phyloP scores from a whole-genome alignment of 2,797 vertebrate genomes.

The Buphagus erythrorhynchus region DNA sequence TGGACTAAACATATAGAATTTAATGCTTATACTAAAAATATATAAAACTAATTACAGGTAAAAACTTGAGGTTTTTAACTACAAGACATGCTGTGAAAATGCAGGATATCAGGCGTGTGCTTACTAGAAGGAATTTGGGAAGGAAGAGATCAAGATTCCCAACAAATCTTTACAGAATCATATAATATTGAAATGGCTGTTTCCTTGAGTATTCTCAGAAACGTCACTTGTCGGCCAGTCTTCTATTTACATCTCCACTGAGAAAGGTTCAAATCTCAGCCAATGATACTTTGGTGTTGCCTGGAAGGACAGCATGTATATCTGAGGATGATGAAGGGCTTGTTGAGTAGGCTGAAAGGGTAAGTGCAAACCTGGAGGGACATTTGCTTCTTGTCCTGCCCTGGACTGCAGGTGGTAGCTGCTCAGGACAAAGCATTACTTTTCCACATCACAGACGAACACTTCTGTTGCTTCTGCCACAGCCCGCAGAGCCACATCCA shows the following conservation, averaged over 20 bases:
- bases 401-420: not conserved
- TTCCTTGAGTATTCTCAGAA: not conserved
- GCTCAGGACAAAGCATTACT: not conserved
- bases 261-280: not conserved
- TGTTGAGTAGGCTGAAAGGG: not conserved
- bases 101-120: not conserved
- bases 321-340: not conserved
- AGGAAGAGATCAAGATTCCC: not conserved
- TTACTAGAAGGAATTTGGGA: not conserved
- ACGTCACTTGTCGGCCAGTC: not conserved
- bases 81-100: not conserved
- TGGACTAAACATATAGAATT: not conserved
- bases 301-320: not conserved
- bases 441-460: not conserved
- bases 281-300: not conserved
- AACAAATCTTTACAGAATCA: not conserved
- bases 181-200: not conserved
- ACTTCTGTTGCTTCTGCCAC: not conserved
- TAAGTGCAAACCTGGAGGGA: not conserved
- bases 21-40: not conserved
- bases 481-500: not conserved
- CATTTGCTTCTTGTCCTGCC: not conserved
- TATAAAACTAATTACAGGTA: not conserved
- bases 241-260: not conserved
- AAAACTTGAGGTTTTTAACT: not conserved